These are phyloP conservation scores for Trypoxylus dichotomus DNA, from an alignment of 1,140 invertebrate genomes.

Conservation along the genomic window DNA sequence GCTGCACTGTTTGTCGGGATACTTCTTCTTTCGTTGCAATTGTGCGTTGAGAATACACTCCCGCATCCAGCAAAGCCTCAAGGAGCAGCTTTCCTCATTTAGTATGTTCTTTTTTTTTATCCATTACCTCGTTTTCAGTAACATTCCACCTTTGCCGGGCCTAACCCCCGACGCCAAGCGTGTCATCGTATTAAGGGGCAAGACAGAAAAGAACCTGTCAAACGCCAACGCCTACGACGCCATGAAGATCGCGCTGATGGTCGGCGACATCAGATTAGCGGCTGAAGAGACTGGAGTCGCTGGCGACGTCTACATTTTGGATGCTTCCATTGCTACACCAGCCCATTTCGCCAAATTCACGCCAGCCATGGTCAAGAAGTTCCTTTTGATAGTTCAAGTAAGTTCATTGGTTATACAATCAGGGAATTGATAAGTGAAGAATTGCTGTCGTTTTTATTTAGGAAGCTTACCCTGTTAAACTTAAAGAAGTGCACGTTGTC, in stretches of 20 bases:
- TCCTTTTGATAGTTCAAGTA: conserved; percentile 74
- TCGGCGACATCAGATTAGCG: conserved; percentile 75
- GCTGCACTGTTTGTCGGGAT: too few relatives aligned
- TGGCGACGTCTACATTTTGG: conserved; percentile 78
- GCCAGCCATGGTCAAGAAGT: conserved; percentile 75
- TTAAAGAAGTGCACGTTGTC: conserved; percentile 84
- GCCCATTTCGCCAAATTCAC: conserved; percentile 76
- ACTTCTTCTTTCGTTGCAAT: too few relatives aligned
- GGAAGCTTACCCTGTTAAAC: conserved; percentile 83
- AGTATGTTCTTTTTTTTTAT: too few relatives aligned
- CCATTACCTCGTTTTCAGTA: conserved; percentile 56
- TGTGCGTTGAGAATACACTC: not conserved
- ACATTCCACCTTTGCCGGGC: conserved; percentile 75
- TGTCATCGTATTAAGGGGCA: conserved; percentile 71
- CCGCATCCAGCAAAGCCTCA: not conserved
- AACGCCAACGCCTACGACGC: conserved; percentile 65
- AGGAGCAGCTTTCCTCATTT: not conserved
- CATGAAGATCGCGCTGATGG: conserved; percentile 81
- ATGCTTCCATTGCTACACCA: conserved; percentile 73
- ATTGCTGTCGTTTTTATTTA: conserved; percentile 42
- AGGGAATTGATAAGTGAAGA: not conserved
- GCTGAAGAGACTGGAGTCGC: conserved; percentile 77
- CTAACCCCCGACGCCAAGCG: conserved; percentile 75
- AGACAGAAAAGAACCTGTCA: conserved; percentile 59
- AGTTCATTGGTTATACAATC: conserved; percentile 4